Evolutionary conservation across 2,888 invertebrate genomes (phyloP).

Genomic region (Drosophila nigritarsus): DNA sequence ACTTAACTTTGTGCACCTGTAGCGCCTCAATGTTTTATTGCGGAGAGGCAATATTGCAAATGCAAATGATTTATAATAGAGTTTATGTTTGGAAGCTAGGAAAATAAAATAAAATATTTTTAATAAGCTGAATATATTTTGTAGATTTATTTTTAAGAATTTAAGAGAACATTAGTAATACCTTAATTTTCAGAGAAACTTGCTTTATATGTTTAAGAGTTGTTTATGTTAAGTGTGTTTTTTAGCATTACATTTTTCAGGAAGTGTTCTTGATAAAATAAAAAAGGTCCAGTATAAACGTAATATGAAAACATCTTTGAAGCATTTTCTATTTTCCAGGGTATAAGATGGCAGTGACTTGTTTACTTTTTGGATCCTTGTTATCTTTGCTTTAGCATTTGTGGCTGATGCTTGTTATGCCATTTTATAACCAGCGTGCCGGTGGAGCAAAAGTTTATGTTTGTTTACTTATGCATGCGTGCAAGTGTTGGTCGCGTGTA

Average conservation of each 20-base stretch:
- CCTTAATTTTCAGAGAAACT: not conserved
- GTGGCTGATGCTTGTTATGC: constrained; percentile 74
- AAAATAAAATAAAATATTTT: not conserved
- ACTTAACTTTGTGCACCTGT: not conserved
- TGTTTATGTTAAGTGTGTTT: not conserved
- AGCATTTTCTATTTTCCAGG: not conserved
- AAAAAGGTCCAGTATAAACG: not conserved
- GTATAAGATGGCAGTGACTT: not conserved
- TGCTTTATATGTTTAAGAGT: not conserved
- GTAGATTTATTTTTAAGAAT: not conserved
- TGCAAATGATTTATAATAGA: not conserved
- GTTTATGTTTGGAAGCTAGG: not conserved
- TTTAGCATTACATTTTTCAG: not conserved
- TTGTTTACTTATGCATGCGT: constrained; percentile 81
- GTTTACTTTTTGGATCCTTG: constrained; percentile 3
- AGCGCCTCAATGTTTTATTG: not conserved
- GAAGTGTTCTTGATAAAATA: not conserved
- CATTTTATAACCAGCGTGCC: constrained; percentile 76
- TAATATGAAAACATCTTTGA: not conserved
- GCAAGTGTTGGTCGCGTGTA: constrained; percentile 59
- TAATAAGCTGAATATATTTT: not conserved
- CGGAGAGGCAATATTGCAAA: not conserved
- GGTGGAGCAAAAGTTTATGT: constrained; percentile 80
- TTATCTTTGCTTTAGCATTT: constrained; percentile 55
- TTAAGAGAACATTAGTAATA: not conserved